Percentiles rank a stretch among this genome's conserved stretches.
Evolutionary conservation across 2,797 vertebrate species (phyloP).

Genomic region (Dipus sagitta): DNA sequence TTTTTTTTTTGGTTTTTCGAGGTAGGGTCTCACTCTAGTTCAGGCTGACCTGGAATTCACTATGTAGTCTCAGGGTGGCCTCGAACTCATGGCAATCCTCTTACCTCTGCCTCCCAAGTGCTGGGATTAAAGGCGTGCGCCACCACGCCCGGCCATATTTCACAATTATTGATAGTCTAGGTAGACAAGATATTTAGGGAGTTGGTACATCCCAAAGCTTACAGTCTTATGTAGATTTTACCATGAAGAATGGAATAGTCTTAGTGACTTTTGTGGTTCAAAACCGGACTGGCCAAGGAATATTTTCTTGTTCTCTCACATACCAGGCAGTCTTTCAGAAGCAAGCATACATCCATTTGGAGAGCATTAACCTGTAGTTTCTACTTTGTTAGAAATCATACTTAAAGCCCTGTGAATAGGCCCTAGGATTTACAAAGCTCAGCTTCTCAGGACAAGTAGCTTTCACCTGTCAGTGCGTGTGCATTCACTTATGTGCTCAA

Average conservation of each 20-base stretch:
- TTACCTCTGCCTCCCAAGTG: no score
- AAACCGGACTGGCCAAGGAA: conserved; percentile 56
- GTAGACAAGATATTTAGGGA: background rate
- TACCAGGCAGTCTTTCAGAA: conserved; percentile 56
- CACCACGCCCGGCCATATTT: no score
- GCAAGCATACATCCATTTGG: conserved; percentile 66
- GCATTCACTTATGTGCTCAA: conserved; percentile 61
- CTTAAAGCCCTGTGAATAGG: conserved; percentile 64
- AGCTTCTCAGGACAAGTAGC: conserved; percentile 67
- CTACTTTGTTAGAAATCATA: conserved; percentile 60
- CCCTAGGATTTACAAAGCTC: conserved; percentile 51
- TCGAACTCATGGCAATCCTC: no score
- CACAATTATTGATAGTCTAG: background rate
- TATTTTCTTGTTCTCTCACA: conserved; percentile 41
- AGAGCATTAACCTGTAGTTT: conserved; percentile 28
- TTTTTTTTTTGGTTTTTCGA: no score
- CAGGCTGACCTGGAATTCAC: no score
- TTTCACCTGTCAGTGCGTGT: conserved; percentile 72
- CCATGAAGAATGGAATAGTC: conserved; percentile 7
- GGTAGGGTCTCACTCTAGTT: no score
- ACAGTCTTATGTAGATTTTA: conserved; percentile 57
- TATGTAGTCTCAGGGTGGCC: no score
- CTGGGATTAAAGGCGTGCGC: no score
- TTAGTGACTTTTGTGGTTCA: conserved; percentile 49
- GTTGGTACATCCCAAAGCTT: conserved; percentile 26